Percentiles rank a stretch among this genome's conserved stretches.
Conservation (phyloP, 2,113 vertebrate species). For the Meles meles region DNA sequence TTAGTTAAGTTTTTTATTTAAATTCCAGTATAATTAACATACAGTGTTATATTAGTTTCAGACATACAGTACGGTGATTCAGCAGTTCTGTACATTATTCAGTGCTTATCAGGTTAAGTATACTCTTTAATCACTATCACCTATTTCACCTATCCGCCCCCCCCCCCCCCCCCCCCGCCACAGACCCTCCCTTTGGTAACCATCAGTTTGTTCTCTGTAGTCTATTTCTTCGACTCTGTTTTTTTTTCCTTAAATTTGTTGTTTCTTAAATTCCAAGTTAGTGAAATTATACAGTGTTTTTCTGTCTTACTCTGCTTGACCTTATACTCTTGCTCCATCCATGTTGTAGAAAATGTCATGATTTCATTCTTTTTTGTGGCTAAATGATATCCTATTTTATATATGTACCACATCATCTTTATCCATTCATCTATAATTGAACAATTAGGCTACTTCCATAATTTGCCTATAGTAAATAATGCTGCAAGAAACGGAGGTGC, state of each 20-base stretch:
- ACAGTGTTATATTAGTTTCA: background rate
- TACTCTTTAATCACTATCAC: background rate
- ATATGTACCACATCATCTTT: background rate
- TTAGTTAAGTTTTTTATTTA: background rate
- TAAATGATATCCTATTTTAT: background rate
- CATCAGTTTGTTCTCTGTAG: background rate
- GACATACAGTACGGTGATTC: background rate
- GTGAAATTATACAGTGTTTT: background rate
- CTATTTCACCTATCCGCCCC: background rate
- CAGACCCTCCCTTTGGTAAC: background rate
- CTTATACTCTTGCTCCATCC: background rate
- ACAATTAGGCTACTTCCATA: background rate
- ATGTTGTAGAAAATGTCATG: background rate
- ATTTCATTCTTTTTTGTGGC: background rate
- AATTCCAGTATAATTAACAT: background rate
- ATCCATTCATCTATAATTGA: background rate
- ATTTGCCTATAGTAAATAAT: background rate
- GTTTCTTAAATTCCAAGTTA: background rate
- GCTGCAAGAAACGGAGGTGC: background rate
- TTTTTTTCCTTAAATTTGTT: background rate
- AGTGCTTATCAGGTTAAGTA: background rate
- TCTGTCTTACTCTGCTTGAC: background rate
- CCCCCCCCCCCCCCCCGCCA: background rate
- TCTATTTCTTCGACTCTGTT: background rate
- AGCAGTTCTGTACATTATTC: background rate